Conservation (phyloP, 2,888 invertebrate genomes). For the Schizaphis graminum region DNA sequence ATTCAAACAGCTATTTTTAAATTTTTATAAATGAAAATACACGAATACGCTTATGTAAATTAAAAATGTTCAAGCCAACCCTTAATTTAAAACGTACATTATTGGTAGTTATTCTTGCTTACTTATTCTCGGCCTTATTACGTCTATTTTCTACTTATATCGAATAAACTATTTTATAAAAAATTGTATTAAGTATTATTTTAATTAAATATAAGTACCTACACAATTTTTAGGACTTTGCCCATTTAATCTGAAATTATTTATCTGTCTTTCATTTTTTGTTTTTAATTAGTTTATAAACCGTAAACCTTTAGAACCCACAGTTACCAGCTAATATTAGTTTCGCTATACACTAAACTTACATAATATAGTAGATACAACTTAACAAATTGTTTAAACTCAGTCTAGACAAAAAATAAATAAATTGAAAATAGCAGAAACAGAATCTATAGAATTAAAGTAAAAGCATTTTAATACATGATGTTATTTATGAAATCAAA, state of each 20-base stretch:
- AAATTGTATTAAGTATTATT: not conserved
- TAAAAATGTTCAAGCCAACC: not conserved
- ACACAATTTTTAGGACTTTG: not conserved
- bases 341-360: not conserved
- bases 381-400: not conserved
- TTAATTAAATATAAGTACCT: not conserved
- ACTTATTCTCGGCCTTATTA: not conserved
- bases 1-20: not conserved
- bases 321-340: not conserved
- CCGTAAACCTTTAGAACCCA: not conserved
- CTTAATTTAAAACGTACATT: not conserved
- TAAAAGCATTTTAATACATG: not conserved
- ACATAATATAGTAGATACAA: not conserved
- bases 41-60: not conserved
- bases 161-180: not conserved
- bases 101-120: not conserved
- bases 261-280: not conserved
- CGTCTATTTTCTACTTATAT: not conserved
- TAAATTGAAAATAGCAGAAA: not conserved
- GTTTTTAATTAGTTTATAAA: not conserved
- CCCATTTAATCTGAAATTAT: not conserved
- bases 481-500: not conserved
- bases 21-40: not conserved
- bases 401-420: not conserved
- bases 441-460: not conserved